Evolutionary conservation across 2,797 vertebrate genomes (phyloP).

Genomic region (Buceros bicornis): DNA sequence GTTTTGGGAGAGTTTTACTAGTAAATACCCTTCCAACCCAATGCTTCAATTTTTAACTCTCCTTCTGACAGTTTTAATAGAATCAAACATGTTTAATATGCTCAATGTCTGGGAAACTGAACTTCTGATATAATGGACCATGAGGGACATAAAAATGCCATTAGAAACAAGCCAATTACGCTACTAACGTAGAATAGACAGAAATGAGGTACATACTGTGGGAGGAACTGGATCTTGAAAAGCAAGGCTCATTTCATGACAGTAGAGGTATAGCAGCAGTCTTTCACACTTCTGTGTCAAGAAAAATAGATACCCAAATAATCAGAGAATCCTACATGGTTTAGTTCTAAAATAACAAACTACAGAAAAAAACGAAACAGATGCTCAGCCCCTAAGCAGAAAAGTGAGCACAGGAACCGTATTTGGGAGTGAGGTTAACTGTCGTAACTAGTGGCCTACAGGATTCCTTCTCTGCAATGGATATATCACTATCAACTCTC

Average conservation of each 20-base stretch:
- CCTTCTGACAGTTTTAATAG: not conserved
- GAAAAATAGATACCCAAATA: not conserved
- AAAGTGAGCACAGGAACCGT: not conserved
- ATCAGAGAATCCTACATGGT: not conserved
- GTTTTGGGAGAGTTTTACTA: not conserved
- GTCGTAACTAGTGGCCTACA: not conserved
- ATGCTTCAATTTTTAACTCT: not conserved
- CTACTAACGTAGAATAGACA: not conserved
- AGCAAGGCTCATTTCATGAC: slow-evolving; percentile 86
- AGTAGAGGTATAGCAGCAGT: slow-evolving; percentile 84
- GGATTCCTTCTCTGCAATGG: not conserved
- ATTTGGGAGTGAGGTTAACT: not conserved
- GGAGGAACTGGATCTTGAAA: slow-evolving; percentile 86
- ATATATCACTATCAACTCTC: not conserved
- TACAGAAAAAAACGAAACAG: not conserved
- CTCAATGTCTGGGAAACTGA: not conserved
- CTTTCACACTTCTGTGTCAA: slow-evolving; percentile 83
- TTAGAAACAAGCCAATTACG: not conserved
- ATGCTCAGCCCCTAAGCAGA: not conserved
- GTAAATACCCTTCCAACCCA: not conserved
- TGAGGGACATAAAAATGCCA: not conserved
- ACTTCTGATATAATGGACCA: not conserved
- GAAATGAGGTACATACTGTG: slow-evolving; percentile 76
- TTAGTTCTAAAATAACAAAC: not conserved
- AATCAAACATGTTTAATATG: not conserved